A percentile compares a stretch with the other conserved stretches of the same genome.
phyloP scores from a whole-genome alignment of 2,113 vertebrate species.

The Hemibagrus wyckioides region DNA sequence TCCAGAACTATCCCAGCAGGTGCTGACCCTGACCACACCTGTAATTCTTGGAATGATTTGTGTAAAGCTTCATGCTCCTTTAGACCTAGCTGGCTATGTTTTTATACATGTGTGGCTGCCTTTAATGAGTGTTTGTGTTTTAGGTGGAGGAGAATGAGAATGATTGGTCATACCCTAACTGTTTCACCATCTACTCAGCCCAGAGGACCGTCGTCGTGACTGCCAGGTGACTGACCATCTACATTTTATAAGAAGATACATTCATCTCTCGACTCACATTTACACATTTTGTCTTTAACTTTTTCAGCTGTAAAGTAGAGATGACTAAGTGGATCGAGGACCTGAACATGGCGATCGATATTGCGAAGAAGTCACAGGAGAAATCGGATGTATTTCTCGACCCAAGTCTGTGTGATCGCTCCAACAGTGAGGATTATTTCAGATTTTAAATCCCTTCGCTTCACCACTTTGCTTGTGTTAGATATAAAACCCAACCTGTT shows the following conservation, averaged over 20 bases:
- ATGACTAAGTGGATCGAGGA: conserved; percentile 95
- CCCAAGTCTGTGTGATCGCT: conserved; percentile 61
- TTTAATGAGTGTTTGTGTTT: conserved; percentile 23
- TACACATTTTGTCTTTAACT: background rate
- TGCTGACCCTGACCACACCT: background rate
- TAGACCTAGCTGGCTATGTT: background rate
- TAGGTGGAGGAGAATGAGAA: conserved; percentile 91
- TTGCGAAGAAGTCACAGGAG: conserved; percentile 81
- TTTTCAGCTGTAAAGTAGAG: conserved; percentile 83
- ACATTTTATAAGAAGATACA: background rate
- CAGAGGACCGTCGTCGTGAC: conserved; percentile 92
- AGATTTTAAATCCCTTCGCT: conserved; percentile 50
- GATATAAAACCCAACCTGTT: conserved; percentile 34
- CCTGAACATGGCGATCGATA: conserved; percentile 84
- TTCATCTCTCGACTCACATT: background rate
- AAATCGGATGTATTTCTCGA: conserved; percentile 74
- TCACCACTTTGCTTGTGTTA: conserved; percentile 29
- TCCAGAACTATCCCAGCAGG: background rate
- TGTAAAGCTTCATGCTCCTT: background rate
- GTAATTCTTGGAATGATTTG: background rate
- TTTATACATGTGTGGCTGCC: background rate
- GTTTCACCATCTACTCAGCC: conserved; percentile 93
- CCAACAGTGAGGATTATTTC: conserved; percentile 79
- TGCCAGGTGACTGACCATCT: conserved; percentile 79
- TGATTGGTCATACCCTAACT: conserved; percentile 86